Percentiles rank a stretch among this genome's conserved stretches.
Conservation (phyloP, 2,888 invertebrate species). For the Holacanthella duospinosa region DNA sequence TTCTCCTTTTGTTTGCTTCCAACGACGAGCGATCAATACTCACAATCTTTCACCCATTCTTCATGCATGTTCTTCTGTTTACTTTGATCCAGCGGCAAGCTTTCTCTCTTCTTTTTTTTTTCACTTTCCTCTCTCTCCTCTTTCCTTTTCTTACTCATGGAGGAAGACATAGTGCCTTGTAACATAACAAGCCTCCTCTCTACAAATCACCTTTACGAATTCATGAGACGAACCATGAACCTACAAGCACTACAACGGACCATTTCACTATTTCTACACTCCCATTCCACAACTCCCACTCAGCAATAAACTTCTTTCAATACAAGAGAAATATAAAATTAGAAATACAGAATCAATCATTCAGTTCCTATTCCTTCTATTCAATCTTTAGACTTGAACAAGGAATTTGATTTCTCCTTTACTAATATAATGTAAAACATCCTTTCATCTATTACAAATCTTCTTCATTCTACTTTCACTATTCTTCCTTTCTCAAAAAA, state of each 20-base stretch:
- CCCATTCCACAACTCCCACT: no score
- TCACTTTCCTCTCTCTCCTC: slow-evolving; percentile 4
- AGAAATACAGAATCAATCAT: no score
- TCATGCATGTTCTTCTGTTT: slow-evolving; percentile 16
- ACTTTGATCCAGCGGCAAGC: slow-evolving; percentile 11
- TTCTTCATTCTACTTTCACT: no score
- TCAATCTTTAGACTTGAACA: no score
- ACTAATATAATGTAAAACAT: no score
- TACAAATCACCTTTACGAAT: slow-evolving; percentile 16
- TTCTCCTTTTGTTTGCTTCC: slow-evolving; percentile 15
- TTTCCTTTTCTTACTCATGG: neutral
- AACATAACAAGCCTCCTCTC: neutral
- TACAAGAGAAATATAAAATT: no score
- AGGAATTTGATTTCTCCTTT: no score
- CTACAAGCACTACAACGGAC: neutral
- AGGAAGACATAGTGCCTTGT: slow-evolving; percentile 8
- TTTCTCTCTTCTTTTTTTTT: neutral
- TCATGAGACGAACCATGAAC: slow-evolving; percentile 7
- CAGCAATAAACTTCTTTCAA: no score
- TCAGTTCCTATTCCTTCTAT: no score
- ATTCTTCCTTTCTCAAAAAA: no score
- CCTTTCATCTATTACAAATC: no score
- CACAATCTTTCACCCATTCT: slow-evolving; percentile 20
- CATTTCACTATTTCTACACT: neutral
- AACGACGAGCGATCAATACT: slow-evolving; percentile 18